These are phyloP conservation scores for Drosophila sulfurigaster DNA, from an alignment of 1,140 invertebrate species.

Conservation along the genomic window DNA sequence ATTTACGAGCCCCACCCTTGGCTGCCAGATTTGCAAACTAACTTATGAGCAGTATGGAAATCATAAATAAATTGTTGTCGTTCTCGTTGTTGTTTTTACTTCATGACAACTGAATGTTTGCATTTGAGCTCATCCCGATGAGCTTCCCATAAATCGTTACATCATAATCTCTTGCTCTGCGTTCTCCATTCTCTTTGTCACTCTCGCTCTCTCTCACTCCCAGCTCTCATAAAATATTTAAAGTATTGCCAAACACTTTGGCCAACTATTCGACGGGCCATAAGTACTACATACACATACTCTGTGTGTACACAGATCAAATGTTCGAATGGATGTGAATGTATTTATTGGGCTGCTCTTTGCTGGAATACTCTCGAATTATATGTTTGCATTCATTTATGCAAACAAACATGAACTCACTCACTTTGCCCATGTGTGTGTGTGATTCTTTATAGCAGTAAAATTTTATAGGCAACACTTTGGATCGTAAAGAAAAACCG, in stretches of 20 bases:
- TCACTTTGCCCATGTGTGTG: neutral
- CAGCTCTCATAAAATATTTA: conserved; percentile 59
- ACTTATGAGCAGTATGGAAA: conserved; percentile 12
- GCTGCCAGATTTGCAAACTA: conserved; percentile 24
- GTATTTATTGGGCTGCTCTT: conserved; percentile 46
- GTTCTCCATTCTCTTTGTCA: neutral
- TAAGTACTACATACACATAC: conserved; percentile 19
- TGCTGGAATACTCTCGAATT: conserved; percentile 40
- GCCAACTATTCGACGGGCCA: conserved; percentile 27
- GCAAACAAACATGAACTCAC: conserved; percentile 58
- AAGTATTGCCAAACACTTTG: conserved; percentile 67
- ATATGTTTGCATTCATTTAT: conserved; percentile 65
- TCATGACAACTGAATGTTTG: conserved; percentile 52
- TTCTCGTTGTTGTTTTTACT: conserved; percentile 33
- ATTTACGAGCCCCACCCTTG: neutral
- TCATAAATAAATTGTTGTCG: conserved; percentile 42
- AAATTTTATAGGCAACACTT: conserved; percentile 68
- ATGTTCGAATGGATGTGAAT: conserved; percentile 24
- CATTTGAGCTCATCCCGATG: conserved; percentile 54
- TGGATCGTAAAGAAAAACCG: conserved; percentile 66
- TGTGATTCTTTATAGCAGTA: conserved; percentile 42
- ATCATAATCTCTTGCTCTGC: conserved; percentile 50
- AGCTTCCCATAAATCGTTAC: conserved; percentile 60
- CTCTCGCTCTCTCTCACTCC: neutral
- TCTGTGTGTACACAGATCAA: conserved; percentile 5